Conservation (phyloP, 2,113 vertebrate species). For the Syngnathus floridae region DNA sequence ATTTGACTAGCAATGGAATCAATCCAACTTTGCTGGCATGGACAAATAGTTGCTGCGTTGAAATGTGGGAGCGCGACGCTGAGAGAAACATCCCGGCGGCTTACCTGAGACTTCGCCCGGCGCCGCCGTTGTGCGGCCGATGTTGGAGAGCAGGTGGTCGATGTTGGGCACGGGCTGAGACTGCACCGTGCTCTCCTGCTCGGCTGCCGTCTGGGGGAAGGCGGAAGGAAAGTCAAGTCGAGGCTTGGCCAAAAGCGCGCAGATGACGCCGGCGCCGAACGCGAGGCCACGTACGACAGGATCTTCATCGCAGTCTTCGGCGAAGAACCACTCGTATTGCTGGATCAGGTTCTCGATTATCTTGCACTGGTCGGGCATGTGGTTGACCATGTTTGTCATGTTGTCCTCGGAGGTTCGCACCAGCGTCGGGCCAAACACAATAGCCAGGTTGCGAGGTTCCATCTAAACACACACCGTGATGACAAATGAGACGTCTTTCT, state of each 20-base stretch:
- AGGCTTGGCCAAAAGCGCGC: background rate
- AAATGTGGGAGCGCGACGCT: background rate
- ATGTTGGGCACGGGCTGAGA: slow-evolving; percentile 99
- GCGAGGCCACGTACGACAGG: slow-evolving; percentile 81
- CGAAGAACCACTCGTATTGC: slow-evolving; percentile 98
- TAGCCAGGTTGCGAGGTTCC: slow-evolving; percentile 96
- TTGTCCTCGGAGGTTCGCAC: slow-evolving; percentile 96
- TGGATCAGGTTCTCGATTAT: slow-evolving; percentile 98
- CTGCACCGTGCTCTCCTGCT: slow-evolving; percentile 92
- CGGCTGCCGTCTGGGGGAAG: slow-evolving; percentile 81
- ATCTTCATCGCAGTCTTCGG: slow-evolving; percentile 85
- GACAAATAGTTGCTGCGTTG: slow-evolving; percentile 10
- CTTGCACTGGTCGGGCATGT: slow-evolving; percentile 99
- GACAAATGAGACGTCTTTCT: slow-evolving; percentile 2
- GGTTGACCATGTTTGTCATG: slow-evolving; percentile 99
- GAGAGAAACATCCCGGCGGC: slow-evolving; percentile 23
- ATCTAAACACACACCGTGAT: slow-evolving; percentile 70
- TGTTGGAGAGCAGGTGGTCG: slow-evolving; percentile 98
- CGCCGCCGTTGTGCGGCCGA: slow-evolving; percentile 84
- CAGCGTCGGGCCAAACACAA: slow-evolving; percentile 95
- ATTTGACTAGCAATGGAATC: slow-evolving; percentile 1
- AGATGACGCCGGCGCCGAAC: background rate
- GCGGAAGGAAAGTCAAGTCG: background rate
- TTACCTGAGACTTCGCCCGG: slow-evolving; percentile 98
- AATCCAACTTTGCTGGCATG: slow-evolving; percentile 6